Evolutionary conservation across 92 coral and sea anemone genomes (phyloP), one percentile per base, ranked within the genome.

Genomic region (Metridium senile): DNA sequence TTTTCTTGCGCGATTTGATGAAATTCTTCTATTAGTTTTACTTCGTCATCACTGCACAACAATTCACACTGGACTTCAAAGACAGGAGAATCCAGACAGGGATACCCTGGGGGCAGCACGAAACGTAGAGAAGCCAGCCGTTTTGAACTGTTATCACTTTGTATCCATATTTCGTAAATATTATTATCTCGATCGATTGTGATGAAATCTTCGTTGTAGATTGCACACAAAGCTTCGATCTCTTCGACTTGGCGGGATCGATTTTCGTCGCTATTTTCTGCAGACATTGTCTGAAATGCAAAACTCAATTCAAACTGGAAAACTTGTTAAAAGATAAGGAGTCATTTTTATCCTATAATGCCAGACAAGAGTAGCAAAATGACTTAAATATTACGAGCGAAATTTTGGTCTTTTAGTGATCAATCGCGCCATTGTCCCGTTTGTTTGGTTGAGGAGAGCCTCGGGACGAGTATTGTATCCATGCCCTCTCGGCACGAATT

Each of bases 171-270:
- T 77, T 95, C 96, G 62, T 79, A 95, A 51, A 90, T 88, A 58
- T 89, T 82, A 74, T 72, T 84, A 2, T 90, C 84, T 68, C 79
- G 68, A 71, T 95, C 93, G n/a, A 84, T 84, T 29, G 86, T 84
- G 17, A 79, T 54, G 74, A 95, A 93, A 80, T 95, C 99, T 2
- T 95, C 88, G 43, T 91, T 93, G 58, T 95, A 95, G 51, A 95
- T 95, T 49, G 99, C 91, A 35, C 91, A 72, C 2, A 95, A 79
- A 1, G 93, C 99, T 80, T 95, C 93, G 70, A 95, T 83, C 63
- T 95, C 99, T 47, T 95, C 97, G 10, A 71, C 33, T 68, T 95
- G 99, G 9, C 84, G 82, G 1, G 90, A 46, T 18, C 79, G 33
- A 62, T 82, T 77, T 4, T 86, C 89, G 28, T 76, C 76, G 0